Conservation (phyloP, 2,113 vertebrate genomes). For the Gasterosteus nipponicus region DNA sequence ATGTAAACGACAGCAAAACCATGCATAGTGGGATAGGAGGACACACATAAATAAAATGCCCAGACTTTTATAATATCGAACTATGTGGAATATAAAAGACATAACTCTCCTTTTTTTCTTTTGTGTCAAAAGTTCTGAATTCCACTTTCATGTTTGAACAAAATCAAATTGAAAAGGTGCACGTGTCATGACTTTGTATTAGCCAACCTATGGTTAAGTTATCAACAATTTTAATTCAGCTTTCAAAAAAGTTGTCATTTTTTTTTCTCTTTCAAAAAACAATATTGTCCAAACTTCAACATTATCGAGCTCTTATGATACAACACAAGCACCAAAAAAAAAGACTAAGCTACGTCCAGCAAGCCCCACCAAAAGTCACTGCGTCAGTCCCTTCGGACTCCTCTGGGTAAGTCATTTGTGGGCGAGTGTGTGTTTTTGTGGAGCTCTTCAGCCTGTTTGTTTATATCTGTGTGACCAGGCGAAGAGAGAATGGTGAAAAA, state of each 20-base stretch:
- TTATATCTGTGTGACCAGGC: constrained; percentile 56
- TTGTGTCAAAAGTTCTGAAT: not conserved
- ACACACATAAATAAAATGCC: not conserved
- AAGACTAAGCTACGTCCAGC: constrained; percentile 1
- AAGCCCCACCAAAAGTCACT: constrained; percentile 36
- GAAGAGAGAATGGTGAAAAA: constrained; percentile 56
- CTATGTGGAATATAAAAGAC: not conserved
- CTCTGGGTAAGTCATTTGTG: constrained; percentile 19
- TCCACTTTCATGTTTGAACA: not conserved
- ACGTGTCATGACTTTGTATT: not conserved
- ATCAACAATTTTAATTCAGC: not conserved
- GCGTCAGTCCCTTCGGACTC: constrained; percentile 33
- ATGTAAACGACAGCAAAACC: constrained; percentile 12
- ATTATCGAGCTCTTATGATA: too few relatives aligned
- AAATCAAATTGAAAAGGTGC: not conserved
- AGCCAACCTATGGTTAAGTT: not conserved
- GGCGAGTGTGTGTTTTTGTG: constrained; percentile 28
- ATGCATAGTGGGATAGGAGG: not conserved
- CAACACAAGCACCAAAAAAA: constrained; percentile 3
- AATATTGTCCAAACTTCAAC: not conserved
- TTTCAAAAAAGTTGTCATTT: not conserved
- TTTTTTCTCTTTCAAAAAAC: not conserved
- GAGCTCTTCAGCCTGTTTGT: constrained; percentile 44
- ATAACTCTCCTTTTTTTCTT: not conserved
- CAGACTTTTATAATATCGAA: not conserved